Evolutionary conservation across 2,113 vertebrate genomes (phyloP), one percentile per base, ranked within the genome.

Genomic region (Psittacula cyanocephala): DNA sequence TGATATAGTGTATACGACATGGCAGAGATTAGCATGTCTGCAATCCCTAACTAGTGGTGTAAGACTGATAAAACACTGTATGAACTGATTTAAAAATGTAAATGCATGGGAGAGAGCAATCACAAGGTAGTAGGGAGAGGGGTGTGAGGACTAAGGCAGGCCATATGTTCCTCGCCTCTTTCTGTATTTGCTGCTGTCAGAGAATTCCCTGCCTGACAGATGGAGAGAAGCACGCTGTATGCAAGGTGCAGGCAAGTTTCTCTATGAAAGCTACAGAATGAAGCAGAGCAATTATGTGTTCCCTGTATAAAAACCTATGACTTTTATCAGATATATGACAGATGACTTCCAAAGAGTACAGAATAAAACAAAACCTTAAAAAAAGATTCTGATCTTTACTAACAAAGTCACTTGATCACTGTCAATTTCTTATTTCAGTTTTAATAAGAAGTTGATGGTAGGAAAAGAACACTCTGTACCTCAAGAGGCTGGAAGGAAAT

Each of bases 141-240:
- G 68, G 25, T 78, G 12, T 80, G 64, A 71, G 59, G 68, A 62
- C 57, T 68, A 85, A 79, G 82, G 49, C 27, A 52, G 59, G 64
- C 60, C 76, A 89, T 87, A 87, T 92, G 74, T 79, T 95, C 88
- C 50, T 63, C 24, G 90, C 50, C 52, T 89, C 53, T 89, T 92
- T 64, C 46, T 96, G 70, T 46, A 27, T 74, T 88, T 82, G n/a
- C 63, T 76, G n/a, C 63, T 87, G 68, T 91, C 11, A 14, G 88
- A 89, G 77, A 94, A 94, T 93, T 91, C 77, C 93, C 70, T 91
- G 53, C 47, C 59, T 50, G 74, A 81, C 93, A 96, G 96, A 92
- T 91, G 93, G 95, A 96, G 62, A 20, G 69, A 91, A 91, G 46
- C 6, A 11, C 81, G 59, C 72, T 92, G 90, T 95, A 86, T 94